These are phyloP conservation scores for Sebastes kiyomatsui DNA, from an alignment of 2,797 vertebrate genomes.

Conservation along the genomic window DNA sequence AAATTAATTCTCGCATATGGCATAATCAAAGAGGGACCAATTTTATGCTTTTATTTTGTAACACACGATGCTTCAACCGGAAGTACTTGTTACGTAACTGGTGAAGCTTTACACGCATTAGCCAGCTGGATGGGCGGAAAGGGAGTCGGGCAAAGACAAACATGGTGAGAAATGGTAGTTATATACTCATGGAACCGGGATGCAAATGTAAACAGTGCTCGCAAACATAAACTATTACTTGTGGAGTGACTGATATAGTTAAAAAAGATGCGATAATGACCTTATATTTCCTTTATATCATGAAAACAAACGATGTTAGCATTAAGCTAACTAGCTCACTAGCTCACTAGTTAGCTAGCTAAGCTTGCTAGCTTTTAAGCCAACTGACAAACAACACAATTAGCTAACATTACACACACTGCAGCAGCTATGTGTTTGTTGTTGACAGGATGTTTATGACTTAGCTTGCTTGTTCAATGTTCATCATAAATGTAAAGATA, in stretches of 20 bases:
- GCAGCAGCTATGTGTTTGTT: background rate
- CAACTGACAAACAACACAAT: background rate
- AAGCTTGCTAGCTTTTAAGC: slow-evolving; percentile 18
- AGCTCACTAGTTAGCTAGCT: slow-evolving; percentile 54
- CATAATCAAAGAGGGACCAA: accelerated
- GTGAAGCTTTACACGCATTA: slow-evolving; percentile 53
- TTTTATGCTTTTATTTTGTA: slow-evolving; percentile 41
- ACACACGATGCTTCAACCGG: slow-evolving; percentile 33
- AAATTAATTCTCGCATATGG: too few relatives aligned
- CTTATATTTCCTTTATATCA: background rate
- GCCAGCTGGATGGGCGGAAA: slow-evolving; percentile 83
- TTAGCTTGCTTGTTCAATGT: background rate
- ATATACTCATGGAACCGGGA: background rate
- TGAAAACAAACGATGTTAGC: slow-evolving; percentile 56
- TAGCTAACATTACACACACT: background rate
- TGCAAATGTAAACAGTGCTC: background rate
- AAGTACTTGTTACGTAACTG: background rate
- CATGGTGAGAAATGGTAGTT: slow-evolving; percentile 80
- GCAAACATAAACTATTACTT: background rate
- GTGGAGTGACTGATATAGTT: accelerated
- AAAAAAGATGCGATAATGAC: background rate
- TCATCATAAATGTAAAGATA: background rate
- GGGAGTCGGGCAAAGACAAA: slow-evolving; percentile 84
- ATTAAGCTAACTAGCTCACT: slow-evolving; percentile 54
- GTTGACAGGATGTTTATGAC: too few relatives aligned